Evolutionary conservation across 2,113 vertebrate genomes (phyloP), one percentile per base, ranked within the genome.

Genomic region (Eupsittula cactorum): DNA sequence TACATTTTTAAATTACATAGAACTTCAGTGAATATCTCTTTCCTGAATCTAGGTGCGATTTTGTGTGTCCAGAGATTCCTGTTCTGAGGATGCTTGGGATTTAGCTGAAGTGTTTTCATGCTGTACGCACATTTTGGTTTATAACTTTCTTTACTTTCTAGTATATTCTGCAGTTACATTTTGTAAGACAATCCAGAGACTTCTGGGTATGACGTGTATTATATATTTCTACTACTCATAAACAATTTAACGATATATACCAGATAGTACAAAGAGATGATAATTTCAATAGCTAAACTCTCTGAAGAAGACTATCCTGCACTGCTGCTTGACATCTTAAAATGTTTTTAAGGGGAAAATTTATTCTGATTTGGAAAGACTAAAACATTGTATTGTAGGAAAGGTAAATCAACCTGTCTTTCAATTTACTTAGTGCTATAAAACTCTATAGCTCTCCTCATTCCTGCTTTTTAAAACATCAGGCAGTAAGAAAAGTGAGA

Each of bases 351-450:
- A 86, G 73, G 88, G 65, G 64, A 47, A 82, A 90, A 91, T 84
- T 90, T 44, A 76, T 88, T 82, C 71, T 90, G 11, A 78, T 75
- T 76, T 84, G 47, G 75, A 92, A 95, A 86, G 33, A 68, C 55
- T 81, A 75, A 81, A 74, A 62, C 65, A 31, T 57, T 10, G 5
- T 47, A 44, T 68, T 57, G 35, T 49, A 63, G 21, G 15, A 87
- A 88, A 75, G 21, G 73, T 57, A 96, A 92, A 90, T 92, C 55
- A 39, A 79, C 68, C 82, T 78, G 25, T 67, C 76, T 77, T 95
- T 83, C 68, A 83, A 70, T 83, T 75, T 92, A 35, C 29, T 70
- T 88, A 75, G 77, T 44, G 47, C 35, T 47, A 12, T 78, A 68
- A 95, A 93, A 75, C 39, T 62, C 68, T 42, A 5, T 20, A 78